Conservation (phyloP, 2,113 vertebrate genomes). For the Pelodiscus sinensis region DNA sequence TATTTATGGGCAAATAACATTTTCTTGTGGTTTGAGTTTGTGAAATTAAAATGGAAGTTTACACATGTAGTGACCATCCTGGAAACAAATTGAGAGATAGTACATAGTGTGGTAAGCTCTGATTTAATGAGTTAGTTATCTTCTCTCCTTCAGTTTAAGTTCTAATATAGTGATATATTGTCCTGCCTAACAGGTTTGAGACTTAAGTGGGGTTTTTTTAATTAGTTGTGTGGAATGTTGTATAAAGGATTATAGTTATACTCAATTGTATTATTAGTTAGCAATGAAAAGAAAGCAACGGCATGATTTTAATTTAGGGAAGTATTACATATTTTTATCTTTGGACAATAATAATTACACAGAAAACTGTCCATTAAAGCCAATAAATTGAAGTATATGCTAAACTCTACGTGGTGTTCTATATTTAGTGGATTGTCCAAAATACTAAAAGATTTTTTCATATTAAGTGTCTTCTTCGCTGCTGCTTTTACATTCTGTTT, state of each 20-base stretch:
- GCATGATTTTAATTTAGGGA: neutral
- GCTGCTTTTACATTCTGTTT: neutral
- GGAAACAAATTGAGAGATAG: neutral
- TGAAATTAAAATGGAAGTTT: neutral
- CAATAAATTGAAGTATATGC: neutral
- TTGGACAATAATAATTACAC: neutral
- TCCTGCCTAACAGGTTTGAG: neutral
- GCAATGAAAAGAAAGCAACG: neutral
- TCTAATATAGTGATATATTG: accelerated
- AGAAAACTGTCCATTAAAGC: neutral
- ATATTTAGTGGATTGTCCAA: neutral
- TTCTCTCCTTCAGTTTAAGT: neutral
- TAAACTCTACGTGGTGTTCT: neutral
- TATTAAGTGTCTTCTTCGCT: neutral
- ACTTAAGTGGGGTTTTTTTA: neutral
- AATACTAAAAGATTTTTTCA: no score
- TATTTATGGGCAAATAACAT: neutral
- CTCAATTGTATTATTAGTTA: neutral
- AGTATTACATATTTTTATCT: neutral
- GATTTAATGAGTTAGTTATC: neutral
- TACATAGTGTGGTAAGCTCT: neutral
- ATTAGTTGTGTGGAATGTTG: neutral
- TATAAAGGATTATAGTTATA: neutral
- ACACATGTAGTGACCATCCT: neutral
- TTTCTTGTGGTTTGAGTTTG: neutral